A percentile compares a stretch with the other conserved stretches of the same genome.
Conservation (phyloP, 2,888 invertebrate species). For the Cremastinae sp. region DNA sequence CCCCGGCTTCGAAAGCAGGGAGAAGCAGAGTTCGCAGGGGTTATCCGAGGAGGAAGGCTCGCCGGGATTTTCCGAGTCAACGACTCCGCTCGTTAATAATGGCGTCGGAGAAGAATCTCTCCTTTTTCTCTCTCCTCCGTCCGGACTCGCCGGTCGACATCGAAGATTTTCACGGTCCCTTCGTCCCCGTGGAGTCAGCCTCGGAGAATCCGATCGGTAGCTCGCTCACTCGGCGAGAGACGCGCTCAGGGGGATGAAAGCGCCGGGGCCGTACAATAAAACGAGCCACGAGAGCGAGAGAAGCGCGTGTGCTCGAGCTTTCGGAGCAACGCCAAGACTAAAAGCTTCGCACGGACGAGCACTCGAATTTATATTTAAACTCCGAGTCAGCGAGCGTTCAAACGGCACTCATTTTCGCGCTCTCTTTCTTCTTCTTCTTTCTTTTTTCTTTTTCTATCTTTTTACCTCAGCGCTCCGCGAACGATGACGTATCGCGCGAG, state of each 20-base stretch:
- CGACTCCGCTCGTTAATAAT: background rate
- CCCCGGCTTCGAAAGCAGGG: background rate
- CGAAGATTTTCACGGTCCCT: too few species aligned
- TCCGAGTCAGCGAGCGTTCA: conserved; percentile 27
- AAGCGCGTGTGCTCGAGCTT: conserved; percentile 27
- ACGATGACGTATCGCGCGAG: conserved; percentile 30
- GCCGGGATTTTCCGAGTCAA: background rate
- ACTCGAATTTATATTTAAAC: conserved; percentile 79
- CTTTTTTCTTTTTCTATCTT: too few species aligned
- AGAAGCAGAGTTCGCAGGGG: background rate
- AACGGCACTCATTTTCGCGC: conserved; percentile 35
- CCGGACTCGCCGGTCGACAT: background rate
- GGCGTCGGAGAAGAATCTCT: background rate
- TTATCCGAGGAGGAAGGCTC: too few species aligned
- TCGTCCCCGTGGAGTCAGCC: too few species aligned
- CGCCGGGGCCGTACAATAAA: conserved; percentile 13
- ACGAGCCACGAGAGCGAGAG: conserved; percentile 8
- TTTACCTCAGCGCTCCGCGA: background rate
- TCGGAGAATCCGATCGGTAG: background rate
- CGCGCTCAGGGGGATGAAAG: background rate
- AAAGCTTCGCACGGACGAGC: conserved; percentile 72
- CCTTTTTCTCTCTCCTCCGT: background rate
- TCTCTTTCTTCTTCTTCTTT: background rate
- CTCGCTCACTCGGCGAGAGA: background rate
- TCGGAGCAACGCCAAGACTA: conserved; percentile 77